Evolutionary conservation across 2,113 vertebrate genomes (phyloP).

Genomic region (Phaethornis superciliosus): DNA sequence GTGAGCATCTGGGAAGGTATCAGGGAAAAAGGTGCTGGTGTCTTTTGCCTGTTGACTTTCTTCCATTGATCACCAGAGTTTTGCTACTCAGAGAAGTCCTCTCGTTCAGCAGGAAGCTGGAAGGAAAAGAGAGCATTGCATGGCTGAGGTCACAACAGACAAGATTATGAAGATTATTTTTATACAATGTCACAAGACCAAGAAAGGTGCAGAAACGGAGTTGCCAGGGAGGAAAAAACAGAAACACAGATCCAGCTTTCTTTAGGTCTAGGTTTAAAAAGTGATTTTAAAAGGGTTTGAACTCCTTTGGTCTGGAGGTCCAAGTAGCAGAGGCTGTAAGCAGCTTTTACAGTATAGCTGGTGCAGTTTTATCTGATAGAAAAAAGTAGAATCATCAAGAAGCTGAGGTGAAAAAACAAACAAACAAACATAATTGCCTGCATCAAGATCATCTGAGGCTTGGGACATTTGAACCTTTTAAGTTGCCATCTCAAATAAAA

Average conservation of each 20-base stretch:
- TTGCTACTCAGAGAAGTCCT: not conserved
- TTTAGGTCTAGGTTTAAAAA: not conserved
- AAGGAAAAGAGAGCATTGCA: not conserved
- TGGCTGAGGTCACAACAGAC: not conserved
- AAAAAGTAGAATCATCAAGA: not conserved
- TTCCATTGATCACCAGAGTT: not conserved
- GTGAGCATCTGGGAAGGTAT: not conserved
- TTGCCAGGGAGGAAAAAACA: not conserved
- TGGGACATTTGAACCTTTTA: not conserved
- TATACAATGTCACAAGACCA: not conserved
- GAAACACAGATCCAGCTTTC: not conserved
- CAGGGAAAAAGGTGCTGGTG: not conserved
- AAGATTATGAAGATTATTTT: not conserved
- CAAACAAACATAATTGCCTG: not conserved
- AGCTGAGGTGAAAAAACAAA: not conserved
- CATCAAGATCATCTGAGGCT: not conserved
- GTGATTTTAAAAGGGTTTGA: not conserved
- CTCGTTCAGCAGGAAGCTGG: not conserved
- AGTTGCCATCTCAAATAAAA: not conserved
- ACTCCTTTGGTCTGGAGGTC: not conserved
- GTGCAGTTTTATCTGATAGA: not conserved
- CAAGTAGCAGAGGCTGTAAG: not conserved
- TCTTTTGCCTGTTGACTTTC: not conserved
- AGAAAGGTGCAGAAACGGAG: not conserved
- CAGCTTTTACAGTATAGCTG: not conserved